Evolutionary conservation across 2,888 invertebrate genomes (phyloP), one percentile per base, ranked within the genome.

Genomic region (Camptogramma bilineatum): DNA sequence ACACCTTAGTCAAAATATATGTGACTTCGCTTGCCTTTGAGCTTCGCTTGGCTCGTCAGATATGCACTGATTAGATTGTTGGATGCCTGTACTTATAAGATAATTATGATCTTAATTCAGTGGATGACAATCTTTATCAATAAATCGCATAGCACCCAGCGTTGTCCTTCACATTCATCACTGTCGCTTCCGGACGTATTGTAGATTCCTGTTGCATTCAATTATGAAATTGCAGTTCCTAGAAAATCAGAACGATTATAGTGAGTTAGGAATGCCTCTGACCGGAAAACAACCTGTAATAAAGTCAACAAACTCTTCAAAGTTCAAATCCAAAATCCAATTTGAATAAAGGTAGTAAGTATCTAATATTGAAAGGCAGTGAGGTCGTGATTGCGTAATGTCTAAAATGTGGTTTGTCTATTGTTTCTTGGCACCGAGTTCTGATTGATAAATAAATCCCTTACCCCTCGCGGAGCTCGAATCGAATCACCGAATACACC

Each of bases 401-500:
- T 52, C 17, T 28, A 57, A 62, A 58, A 50, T 54, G 53, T 63
- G 42, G 53, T 60, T 39, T 51, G 54, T 34, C 46, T 44, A 53
- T 59, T 64, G 58, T 31, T 59, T 53, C 50, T 52, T 44, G 19
- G 21, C 21, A 42, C 16, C 13, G 44, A 44, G 48, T 19, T 28
- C 19, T 44, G 50, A 51, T 59, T 59, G 47, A 50, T 58, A 52
- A 47, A 51, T 52, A 50, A 64, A 59, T 56, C 55, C 42, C 66
- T 72, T 60, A 51, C 59, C 58, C 61, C 58, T 60, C 44, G 61
- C 64, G 51, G 69, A 71, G 68, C 59, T 75, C 52, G 76, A 69
- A 80, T 79, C 80, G 70, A 81, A 81, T 81, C 70, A 62, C 56
- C 62, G 73, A 70, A 73, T 60, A 69, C 68, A 67, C 69, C 74